Percentiles rank a stretch among this genome's conserved stretches.
Evolutionary conservation across 2,113 vertebrate species (phyloP).

Genomic region (Protomyctophum bolini): DNA sequence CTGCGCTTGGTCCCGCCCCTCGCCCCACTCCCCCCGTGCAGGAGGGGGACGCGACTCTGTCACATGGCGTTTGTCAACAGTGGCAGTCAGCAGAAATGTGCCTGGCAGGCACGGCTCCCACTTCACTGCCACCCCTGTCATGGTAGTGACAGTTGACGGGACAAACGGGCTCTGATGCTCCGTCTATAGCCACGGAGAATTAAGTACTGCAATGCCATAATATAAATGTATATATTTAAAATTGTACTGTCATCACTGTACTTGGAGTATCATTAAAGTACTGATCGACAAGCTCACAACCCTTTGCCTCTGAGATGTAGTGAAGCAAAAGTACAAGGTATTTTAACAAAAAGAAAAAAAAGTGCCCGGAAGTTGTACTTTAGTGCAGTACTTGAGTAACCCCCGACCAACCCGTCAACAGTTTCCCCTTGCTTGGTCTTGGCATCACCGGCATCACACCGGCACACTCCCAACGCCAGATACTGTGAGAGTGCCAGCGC

Average conservation of each 20-base stretch:
- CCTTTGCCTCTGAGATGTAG: too few species aligned
- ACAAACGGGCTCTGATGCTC: constrained; percentile 45
- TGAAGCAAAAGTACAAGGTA: too few species aligned
- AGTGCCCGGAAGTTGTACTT: too few species aligned
- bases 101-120: constrained; percentile 67
- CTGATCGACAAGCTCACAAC: too few species aligned
- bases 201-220: too few species aligned
- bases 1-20: constrained; percentile 43
- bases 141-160: constrained; percentile 62
- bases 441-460: neutral
- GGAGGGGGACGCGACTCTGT: constrained; percentile 63
- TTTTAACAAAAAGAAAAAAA: too few species aligned
- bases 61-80: constrained; percentile 74
- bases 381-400: too few species aligned
- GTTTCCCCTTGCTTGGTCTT: too few species aligned
- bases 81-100: constrained; percentile 39
- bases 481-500: neutral
- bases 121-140: constrained; percentile 62
- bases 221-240: too few species aligned
- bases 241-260: too few species aligned
- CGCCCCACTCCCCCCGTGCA: neutral
- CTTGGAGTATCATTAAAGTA: too few species aligned
- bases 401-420: too few species aligned
- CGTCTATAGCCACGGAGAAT: neutral
- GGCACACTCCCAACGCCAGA: neutral